phyloP scores from a whole-genome alignment of 2,888 invertebrate species.

The Chirona hameri region DNA sequence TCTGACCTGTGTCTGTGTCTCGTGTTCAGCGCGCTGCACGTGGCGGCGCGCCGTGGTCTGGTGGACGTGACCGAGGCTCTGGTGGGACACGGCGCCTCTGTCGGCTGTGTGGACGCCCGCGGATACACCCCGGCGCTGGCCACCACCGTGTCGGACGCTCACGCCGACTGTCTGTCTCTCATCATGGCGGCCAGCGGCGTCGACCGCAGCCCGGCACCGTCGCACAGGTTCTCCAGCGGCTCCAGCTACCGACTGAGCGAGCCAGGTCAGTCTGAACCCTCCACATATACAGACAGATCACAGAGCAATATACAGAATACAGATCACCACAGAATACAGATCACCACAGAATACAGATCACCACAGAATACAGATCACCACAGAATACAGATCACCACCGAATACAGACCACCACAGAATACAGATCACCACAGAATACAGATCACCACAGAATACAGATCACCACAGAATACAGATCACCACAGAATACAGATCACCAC shows the following conservation, averaged over 20 bases:
- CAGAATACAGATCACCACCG: too few species aligned
- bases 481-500: too few species aligned
- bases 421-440: too few species aligned
- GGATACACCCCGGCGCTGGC: conserved; percentile 62
- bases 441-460: too few species aligned
- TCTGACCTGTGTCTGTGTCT: too few species aligned
- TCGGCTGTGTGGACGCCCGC: conserved; percentile 56
- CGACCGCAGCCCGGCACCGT: neutral
- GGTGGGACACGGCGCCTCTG: conserved; percentile 57
- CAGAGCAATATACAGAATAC: too few species aligned
- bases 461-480: too few species aligned
- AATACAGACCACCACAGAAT: too few species aligned
- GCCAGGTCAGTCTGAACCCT: neutral
- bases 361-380: too few species aligned
- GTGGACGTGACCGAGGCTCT: conserved; percentile 58
- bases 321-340: too few species aligned
- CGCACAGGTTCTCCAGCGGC: neutral
- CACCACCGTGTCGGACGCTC: conserved; percentile 58
- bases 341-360: too few species aligned
- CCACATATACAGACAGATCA: too few species aligned
- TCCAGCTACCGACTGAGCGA: conserved; percentile 4
- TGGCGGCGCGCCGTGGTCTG: conserved; percentile 59
- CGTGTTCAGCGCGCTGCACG: conserved; percentile 56
- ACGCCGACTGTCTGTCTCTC: conserved; percentile 60
- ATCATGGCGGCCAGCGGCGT: conserved; percentile 47